Evolutionary conservation across 2,797 vertebrate species (phyloP), one percentile per base, ranked within the genome.

Genomic region (Peromyscus eremicus): DNA sequence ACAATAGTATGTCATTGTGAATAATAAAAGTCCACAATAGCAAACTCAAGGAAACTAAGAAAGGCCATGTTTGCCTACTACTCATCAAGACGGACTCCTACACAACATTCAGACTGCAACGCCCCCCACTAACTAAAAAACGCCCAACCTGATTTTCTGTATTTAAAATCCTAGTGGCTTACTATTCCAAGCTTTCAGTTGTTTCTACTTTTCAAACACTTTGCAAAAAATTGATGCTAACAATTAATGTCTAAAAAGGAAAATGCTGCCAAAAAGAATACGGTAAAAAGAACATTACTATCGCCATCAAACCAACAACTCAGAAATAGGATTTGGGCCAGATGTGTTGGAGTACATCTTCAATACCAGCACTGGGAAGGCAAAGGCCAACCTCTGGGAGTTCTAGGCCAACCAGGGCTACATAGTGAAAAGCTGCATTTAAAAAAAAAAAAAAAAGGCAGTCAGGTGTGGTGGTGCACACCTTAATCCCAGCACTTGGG

Each of bases 211-310:
- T 73, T 46, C 90, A 84, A 86, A 90, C n/a, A 93, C 66, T 93
- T 89, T 34, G 17, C 34, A 32, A 92, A 23, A 52, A 84, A 77
- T 85, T 71, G 82, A 96, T 43, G 90, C 21, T 71, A 55, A 96
- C 3, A 73, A 91, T 68, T 64, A 49, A 87, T 40, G 2, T 77
- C 27, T 95, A 62, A 76, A 95, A 97, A 94, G n/a, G 21, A 96
- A 97, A 96, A 95, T 17, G 77, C 0, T 90, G 29, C 52, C 88
- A 81, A 94, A 92, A 85, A 93, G 29, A 95, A 89, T 93, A 84
- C 32, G 4, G 49, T 76, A 34, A 89, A 96, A 93, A 91, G 1
- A 84, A 16, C 71, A 40, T 21, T 55, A 82, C 43, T 40, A 92
- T 4, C 32, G 80, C 17, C 70, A 71, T 55, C 25, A 89, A 89